A percentile compares a stretch with the other conserved stretches of the same genome.
These are phyloP conservation scores for Lepilemur ruficaudatus DNA, from an alignment of 2,797 vertebrate species.

Conservation along the genomic window DNA sequence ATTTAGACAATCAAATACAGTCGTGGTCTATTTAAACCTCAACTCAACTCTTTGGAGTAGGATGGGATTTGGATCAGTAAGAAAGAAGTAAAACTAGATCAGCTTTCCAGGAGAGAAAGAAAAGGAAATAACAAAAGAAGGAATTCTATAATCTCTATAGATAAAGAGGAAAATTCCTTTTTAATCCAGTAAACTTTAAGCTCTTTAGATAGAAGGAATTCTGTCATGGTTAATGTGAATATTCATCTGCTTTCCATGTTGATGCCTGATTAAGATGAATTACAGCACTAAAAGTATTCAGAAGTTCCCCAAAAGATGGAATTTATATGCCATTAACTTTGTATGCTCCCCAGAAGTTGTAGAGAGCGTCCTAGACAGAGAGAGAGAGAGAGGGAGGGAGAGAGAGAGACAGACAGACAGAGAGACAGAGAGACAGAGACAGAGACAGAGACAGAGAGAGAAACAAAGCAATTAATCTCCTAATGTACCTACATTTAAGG, in stretches of 20 bases:
- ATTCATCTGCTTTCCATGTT: neutral
- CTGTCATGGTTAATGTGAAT: neutral
- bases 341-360: neutral
- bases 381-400: neutral
- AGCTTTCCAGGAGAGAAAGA: constrained; percentile 12
- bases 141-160: neutral
- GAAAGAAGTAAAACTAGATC: neutral
- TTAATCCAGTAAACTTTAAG: neutral
- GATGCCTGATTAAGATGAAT: constrained; percentile 23
- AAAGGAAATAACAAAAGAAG: constrained; percentile 22
- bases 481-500: neutral
- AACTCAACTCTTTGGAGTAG: neutral
- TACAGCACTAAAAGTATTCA: neutral
- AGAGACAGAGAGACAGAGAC: neutral
- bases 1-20: neutral
- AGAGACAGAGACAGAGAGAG: neutral
- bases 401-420: neutral
- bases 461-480: neutral
- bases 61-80: neutral
- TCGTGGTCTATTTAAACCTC: neutral
- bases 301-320: neutral
- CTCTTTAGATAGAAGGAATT: constrained; percentile 30
- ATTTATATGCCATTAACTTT: constrained; percentile 24
- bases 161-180: constrained; percentile 24
- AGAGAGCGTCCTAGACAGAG: neutral